Conservation (phyloP, 2,797 vertebrate species). For the Lagorchestes hirsutus region DNA sequence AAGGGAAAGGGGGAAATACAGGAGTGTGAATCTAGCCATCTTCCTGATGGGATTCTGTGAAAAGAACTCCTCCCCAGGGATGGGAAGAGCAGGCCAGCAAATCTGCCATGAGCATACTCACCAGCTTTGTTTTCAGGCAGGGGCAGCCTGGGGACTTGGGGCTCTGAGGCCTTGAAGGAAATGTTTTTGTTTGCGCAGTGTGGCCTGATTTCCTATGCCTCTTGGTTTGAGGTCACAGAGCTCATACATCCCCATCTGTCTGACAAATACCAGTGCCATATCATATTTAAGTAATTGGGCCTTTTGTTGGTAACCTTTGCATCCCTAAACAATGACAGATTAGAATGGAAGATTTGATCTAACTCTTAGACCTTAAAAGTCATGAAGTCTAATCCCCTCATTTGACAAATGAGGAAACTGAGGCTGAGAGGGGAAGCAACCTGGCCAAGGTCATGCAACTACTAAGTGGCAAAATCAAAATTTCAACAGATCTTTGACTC, state of each 20-base stretch:
- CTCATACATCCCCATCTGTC: constrained; percentile 78
- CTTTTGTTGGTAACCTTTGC: not conserved
- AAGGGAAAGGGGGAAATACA: not conserved
- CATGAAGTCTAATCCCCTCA: not conserved
- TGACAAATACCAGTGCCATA: constrained; percentile 78
- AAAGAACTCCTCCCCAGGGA: not conserved
- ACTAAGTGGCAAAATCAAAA: not conserved
- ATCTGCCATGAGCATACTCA: not conserved
- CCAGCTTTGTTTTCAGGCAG: not conserved
- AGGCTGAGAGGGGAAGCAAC: not conserved
- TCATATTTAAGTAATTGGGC: constrained; percentile 51
- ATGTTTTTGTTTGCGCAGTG: constrained; percentile 83
- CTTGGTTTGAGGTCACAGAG: constrained; percentile 77
- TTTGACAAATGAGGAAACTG: not conserved
- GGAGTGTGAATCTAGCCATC: not conserved
- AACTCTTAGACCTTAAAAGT: not conserved
- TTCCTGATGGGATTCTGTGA: not conserved
- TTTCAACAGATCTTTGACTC: not conserved
- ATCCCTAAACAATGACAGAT: constrained; percentile 11
- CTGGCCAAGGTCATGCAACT: not conserved
- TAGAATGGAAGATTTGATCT: constrained; percentile 6
- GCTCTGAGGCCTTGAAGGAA: constrained; percentile 79
- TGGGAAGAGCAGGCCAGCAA: not conserved
- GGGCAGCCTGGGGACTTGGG: constrained; percentile 53
- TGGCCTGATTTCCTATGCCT: constrained; percentile 84